Base-by-base conservation (phyloP, 1,140 invertebrate genomes). In the Zaprionus davidi region DNA sequence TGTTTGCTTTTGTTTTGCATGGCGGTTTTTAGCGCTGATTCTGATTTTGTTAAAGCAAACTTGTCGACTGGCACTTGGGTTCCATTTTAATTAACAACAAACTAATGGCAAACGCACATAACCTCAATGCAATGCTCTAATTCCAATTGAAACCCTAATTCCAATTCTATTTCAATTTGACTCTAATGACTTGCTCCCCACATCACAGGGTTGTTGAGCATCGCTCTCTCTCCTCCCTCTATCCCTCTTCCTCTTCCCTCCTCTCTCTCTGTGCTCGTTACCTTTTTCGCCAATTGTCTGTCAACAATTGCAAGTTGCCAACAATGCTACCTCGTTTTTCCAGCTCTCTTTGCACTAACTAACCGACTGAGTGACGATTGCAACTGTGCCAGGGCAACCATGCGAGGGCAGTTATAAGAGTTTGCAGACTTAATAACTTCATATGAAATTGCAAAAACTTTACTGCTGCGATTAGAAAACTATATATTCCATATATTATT, bases 11-110 rank as follows among this genome's bases (percentile, higher is more conserved):
- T 88, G 81, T 88, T 90, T 70, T 75, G 68, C 22, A 64, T 84
- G 80, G 84, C 80, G 84, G 84, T 83, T 87, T 86, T 87, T 87
- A 87, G 83, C 85, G 85, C 81, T 79, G 78, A 88, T 84, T 87
- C 81, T 73, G 78, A 88, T 83, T 84, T 79, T 67, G 60, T 76
- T 55, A 44, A 41, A 74, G 71, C 57, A 46, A 53, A 67, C 76
- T 77, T 79, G 78, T 74, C 83, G 78, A 57, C 77, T 75, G 62
- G 74, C 81, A 84, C 81, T 88, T 88, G 74, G 68, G 77, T 59
- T 81, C 78, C 85, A 84, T 84, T 88, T 88, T 88, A 88, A 88
- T 88, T 88, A 88, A 88, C 85, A 88, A 88, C 85, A 78, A 88
- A 88, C 84, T 88, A 88, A 88, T 88, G 78, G 78, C 75, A 88